Evolutionary conservation across 2,888 invertebrate species (phyloP).

Genomic region (Cheilosia soror): DNA sequence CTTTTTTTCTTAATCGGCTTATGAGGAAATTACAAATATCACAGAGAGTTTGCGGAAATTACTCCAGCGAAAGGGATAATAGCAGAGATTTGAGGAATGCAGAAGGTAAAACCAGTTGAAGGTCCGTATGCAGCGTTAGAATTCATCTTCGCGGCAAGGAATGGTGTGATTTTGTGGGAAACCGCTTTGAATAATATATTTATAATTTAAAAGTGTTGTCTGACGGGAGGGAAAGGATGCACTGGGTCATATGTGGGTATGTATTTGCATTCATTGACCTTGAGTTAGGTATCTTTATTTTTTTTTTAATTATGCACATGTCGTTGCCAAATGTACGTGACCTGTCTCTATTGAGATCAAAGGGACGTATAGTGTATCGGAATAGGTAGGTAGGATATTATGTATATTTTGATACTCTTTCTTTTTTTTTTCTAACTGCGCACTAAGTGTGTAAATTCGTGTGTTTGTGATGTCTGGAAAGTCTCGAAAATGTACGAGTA

Average conservation of each 20-base stretch:
- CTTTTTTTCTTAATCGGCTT: slow-evolving; percentile 63
- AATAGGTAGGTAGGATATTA: no score
- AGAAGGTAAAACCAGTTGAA: not conserved
- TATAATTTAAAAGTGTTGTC: not conserved
- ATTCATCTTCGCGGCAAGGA: slow-evolving; percentile 6
- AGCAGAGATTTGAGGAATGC: slow-evolving; percentile 32
- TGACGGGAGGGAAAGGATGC: not conserved
- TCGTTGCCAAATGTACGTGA: no score
- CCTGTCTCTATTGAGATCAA: no score
- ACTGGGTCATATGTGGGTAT: not conserved
- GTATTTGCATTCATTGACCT: no score
- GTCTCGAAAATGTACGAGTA: no score
- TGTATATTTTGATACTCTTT: no score
- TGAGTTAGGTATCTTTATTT: no score
- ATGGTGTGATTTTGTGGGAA: slow-evolving; percentile 1
- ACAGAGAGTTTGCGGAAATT: slow-evolving; percentile 45
- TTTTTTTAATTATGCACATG: no score
- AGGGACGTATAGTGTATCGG: no score
- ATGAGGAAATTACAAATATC: slow-evolving; percentile 67
- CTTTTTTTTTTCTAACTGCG: no score
- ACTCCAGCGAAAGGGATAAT: slow-evolving; percentile 45
- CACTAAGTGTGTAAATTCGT: no score
- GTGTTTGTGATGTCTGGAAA: no score
- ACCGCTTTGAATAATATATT: slow-evolving; percentile 10
- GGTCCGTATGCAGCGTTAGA: not conserved